phyloP scores from a whole-genome alignment of 2,888 invertebrate species.

The Cinara cedri region DNA sequence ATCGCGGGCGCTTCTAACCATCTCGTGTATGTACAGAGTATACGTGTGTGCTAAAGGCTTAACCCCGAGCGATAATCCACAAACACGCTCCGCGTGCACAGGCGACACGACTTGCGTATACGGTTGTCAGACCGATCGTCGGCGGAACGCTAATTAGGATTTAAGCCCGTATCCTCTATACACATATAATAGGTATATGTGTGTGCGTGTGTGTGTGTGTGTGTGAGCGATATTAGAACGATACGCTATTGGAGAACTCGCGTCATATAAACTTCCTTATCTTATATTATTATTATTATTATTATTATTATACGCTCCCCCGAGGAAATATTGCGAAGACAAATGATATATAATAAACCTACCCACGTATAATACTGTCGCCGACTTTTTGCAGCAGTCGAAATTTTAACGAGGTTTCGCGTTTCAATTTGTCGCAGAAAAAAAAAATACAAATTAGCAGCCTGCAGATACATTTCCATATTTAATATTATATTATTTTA shows the following conservation, averaged over 20 bases:
- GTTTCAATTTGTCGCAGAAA: too few species aligned
- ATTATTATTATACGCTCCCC: too few species aligned
- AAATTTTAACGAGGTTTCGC: constrained; percentile 17
- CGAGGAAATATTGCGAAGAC: background rate
- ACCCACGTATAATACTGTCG: too few species aligned
- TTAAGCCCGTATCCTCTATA: background rate
- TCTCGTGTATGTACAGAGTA: background rate
- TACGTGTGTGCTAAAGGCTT: background rate
- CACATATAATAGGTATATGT: too few species aligned
- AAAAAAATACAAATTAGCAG: too few species aligned
- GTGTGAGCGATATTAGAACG: background rate
- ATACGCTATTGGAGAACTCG: background rate
- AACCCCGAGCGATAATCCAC: constrained; percentile 11
- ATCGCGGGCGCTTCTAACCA: background rate
- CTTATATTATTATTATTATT: background rate
- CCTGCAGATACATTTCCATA: too few species aligned
- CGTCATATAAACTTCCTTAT: background rate
- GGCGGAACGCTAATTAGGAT: constrained; percentile 12
- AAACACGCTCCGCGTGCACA: background rate
- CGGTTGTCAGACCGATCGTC: background rate
- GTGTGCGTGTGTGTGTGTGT: too few species aligned
- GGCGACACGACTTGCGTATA: background rate
- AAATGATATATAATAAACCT: too few species aligned
- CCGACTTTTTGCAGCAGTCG: too few species aligned
- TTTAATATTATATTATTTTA: too few species aligned